These are phyloP conservation scores for Styela clava DNA, from an alignment of 23 tunicate genomes.

Conservation along the genomic window DNA sequence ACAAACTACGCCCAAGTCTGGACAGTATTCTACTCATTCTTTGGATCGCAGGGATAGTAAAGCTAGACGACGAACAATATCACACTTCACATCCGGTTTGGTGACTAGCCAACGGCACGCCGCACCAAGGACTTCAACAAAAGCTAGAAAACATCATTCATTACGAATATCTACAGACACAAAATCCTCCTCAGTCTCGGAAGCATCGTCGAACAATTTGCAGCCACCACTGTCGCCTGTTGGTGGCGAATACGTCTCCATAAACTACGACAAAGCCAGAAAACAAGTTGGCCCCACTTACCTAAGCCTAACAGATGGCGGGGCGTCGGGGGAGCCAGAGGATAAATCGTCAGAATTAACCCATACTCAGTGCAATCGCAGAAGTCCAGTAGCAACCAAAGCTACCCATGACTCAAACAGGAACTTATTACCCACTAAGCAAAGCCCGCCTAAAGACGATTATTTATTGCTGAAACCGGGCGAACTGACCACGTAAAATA, in stretches of 20 bases:
- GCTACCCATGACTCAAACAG: constrained; percentile 17
- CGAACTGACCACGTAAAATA: not conserved
- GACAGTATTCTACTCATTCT: constrained; percentile 29
- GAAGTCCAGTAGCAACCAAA: not conserved
- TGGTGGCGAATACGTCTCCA: constrained; percentile 76
- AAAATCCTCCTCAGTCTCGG: not conserved
- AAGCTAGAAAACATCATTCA: constrained; percentile 19
- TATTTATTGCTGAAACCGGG: not conserved
- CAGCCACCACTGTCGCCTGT: constrained; percentile 32
- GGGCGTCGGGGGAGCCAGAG: not conserved
- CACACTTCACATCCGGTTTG: constrained; percentile 1
- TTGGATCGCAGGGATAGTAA: constrained; percentile 35
- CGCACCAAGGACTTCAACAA: constrained; percentile 35
- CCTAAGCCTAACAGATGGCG: constrained; percentile 9
- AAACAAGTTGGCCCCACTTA: constrained; percentile 32
- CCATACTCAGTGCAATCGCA: not conserved
- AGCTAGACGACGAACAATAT: constrained; percentile 26
- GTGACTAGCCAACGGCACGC: not conserved
- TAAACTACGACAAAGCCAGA: constrained; percentile 62
- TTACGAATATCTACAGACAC: not conserved
- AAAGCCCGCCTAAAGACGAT: constrained; percentile 12
- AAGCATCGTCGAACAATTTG: not conserved
- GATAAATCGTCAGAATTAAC: not conserved
- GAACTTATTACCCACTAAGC: constrained; percentile 1
- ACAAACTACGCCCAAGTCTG: constrained; percentile 18